Base-by-base conservation (phyloP, 1,140 invertebrate species). In the Brachionus sp. region DNA sequence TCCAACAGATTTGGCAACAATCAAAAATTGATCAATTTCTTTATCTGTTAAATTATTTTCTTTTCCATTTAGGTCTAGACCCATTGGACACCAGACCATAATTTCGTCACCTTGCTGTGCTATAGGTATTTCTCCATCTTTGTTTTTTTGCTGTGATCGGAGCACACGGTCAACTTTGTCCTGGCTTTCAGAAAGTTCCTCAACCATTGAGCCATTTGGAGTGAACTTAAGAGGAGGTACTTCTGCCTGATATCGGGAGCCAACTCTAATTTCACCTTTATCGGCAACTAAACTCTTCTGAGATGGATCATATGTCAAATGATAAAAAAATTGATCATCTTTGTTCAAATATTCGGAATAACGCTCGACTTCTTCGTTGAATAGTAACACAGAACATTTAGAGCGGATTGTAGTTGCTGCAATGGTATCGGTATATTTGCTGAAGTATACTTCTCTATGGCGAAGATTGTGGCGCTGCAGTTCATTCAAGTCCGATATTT, bases 21-120 rank as follows among this genome's bases (percentile, higher is more conserved):
- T 95, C 84, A 98, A 91, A 91, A 98, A 99, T 90, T 99, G 96
- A 91, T 99, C 97, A 84, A 99, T 98, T 90, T 98, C 95, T 87
- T 94, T 91, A 90, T 98, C 96, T 84, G 93, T 93, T 83, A 98
- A 42, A 12, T 35, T 57, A 33, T 83, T 83, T 68, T 29, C 91
- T 84, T 91, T 91, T 90, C 97, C 94, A 85, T 93, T 91, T 16
- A 96, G 64, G 4, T 13, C 10, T 4, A 46, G 19, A 12, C 70
- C 70, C 10, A 75, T 35, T 9, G 95, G 96, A 83, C 94, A 95
- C 94, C 96, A 99, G 37, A 97, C 92, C 84, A 98, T 89, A 75
- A 93, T 94, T 89, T 99, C 97, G 12, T 75, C 70, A 6, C 39
- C 42, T 46, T 75, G 70, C 25, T 75, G 70, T 12, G 37, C 19